Percentiles rank a stretch among this genome's conserved stretches.
Evolutionary conservation across 2,888 invertebrate species (phyloP).

Genomic region (Luperina testacea): DNA sequence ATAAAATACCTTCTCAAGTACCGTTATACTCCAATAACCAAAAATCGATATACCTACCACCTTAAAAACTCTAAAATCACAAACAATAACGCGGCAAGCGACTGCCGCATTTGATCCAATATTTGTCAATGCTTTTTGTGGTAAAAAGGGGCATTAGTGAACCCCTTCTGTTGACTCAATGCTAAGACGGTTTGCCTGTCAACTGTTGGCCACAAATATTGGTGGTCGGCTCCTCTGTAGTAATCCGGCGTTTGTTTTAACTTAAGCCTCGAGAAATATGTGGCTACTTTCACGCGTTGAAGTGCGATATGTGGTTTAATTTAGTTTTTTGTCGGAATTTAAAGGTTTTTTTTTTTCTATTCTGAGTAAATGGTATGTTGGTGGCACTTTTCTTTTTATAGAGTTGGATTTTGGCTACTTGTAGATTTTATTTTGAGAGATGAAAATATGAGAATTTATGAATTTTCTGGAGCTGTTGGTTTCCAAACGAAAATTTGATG

Average conservation of each 20-base stretch:
- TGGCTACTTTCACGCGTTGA: constrained; percentile 65
- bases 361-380: not conserved
- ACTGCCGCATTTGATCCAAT: constrained; percentile 79
- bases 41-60: constrained; percentile 45
- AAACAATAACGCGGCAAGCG: constrained; percentile 62
- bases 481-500: not conserved
- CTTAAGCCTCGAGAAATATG: constrained; percentile 49
- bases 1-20: not conserved
- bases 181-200: constrained; percentile 89
- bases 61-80: constrained; percentile 58
- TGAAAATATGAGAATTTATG: not conserved
- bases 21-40: constrained; percentile 56
- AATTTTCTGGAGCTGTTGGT: not conserved
- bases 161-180: constrained; percentile 88
- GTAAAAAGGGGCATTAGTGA: constrained; percentile 90
- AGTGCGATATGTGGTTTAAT: constrained; percentile 55
- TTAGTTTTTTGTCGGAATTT: constrained; percentile 22
- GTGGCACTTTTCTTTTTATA: not conserved
- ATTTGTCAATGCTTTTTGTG: constrained; percentile 87
- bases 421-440: not conserved
- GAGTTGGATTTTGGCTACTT: not conserved
- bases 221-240: constrained; percentile 84
- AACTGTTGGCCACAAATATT: constrained; percentile 86
- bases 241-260: constrained; percentile 77
- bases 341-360: not conserved